Percentiles rank a stretch among this genome's conserved stretches.
These are phyloP conservation scores for Etia nguti DNA, from an alignment of 2,113 vertebrate genomes.

Conservation along the genomic window DNA sequence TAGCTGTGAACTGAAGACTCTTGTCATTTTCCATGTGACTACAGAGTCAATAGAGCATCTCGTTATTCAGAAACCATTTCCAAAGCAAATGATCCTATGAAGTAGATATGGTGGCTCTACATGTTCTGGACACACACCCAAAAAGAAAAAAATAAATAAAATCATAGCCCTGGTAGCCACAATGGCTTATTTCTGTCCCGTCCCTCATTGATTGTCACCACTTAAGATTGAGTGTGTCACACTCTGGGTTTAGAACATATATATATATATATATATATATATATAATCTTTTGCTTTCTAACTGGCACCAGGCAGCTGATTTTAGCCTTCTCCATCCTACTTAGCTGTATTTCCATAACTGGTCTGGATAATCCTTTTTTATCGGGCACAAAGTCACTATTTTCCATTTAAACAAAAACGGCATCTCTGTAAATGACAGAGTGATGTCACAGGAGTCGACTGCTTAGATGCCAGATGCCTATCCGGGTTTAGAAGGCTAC, in stretches of 20 bases:
- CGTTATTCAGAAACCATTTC: conserved; percentile 52
- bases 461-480: conserved; percentile 34
- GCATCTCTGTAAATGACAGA: neutral
- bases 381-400: neutral
- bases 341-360: neutral
- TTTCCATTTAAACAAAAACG: conserved; percentile 19
- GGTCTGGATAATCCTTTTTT: conserved; percentile 10
- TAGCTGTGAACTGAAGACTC: neutral
- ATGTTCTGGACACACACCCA: neutral
- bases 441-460: neutral
- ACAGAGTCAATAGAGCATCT: conserved; percentile 34
- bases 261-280: no score
- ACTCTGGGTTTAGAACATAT: neutral
- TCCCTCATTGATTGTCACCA: neutral
- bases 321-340: conserved; percentile 16
- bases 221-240: neutral
- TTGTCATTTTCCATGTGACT: conserved; percentile 22
- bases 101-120: neutral
- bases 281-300: neutral
- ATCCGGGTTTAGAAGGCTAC: neutral
- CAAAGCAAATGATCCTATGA: conserved; percentile 31
- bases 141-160: neutral
- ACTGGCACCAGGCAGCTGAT: conserved; percentile 3
- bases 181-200: neutral
- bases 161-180: neutral